phyloP scores from a whole-genome alignment of 2,888 invertebrate genomes.

The Perizoma flavofasciatum region DNA sequence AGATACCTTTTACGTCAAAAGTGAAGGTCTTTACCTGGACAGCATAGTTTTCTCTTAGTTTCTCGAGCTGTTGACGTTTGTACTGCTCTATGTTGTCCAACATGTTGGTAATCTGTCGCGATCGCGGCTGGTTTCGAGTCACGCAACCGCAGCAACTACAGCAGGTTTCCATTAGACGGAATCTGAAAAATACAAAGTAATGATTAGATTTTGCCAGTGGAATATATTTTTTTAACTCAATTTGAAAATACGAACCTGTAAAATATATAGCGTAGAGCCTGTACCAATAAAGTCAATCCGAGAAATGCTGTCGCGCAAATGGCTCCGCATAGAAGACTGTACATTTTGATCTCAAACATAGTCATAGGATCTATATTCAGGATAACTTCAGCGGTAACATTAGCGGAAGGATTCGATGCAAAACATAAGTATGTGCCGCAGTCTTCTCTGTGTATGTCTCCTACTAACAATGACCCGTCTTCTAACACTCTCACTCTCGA shows the following conservation, averaged over 20 bases:
- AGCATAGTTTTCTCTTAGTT: constrained; percentile 95
- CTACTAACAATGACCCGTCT: constrained; percentile 91
- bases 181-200: constrained; percentile 77
- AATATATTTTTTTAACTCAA: not conserved
- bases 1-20: not conserved
- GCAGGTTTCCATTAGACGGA: constrained; percentile 88
- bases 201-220: constrained; percentile 13
- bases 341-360: constrained; percentile 92
- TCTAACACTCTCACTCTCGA: constrained; percentile 87
- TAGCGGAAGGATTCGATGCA: constrained; percentile 93
- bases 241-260: constrained; percentile 84
- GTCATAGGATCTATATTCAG: constrained; percentile 94
- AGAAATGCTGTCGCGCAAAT: constrained; percentile 92
- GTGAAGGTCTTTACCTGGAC: constrained; percentile 86
- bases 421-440: constrained; percentile 94
- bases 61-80: constrained; percentile 94
- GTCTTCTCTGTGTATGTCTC: constrained; percentile 89
- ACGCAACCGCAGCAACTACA: constrained; percentile 91
- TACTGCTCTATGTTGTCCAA: constrained; percentile 95
- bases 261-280: constrained; percentile 88
- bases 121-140: constrained; percentile 88
- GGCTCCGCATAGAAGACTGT: constrained; percentile 92
- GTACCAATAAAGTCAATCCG: constrained; percentile 90
- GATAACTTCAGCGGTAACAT: constrained; percentile 88
- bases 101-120: constrained; percentile 93